phyloP scores from a whole-genome alignment of 2,888 invertebrate genomes.

The Apodemia duryi region DNA sequence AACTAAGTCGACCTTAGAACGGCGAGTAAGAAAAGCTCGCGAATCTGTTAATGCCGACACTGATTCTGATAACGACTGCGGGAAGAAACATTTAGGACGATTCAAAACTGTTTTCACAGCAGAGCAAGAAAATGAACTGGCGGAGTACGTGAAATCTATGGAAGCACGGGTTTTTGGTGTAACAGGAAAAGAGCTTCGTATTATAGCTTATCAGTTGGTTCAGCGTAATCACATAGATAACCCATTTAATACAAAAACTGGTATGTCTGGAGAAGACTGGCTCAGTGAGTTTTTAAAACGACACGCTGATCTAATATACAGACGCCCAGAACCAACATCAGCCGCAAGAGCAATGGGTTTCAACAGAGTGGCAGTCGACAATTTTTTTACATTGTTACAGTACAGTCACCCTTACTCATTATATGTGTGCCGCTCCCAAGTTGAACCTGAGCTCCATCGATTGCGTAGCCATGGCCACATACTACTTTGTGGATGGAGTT shows the following conservation, averaged over 20 bases:
- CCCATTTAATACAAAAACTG: not conserved
- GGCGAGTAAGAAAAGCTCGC: too few relatives aligned
- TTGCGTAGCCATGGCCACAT: too few relatives aligned
- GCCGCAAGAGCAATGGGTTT: not conserved
- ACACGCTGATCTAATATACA: not conserved
- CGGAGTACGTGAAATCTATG: not conserved
- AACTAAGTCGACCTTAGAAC: too few relatives aligned
- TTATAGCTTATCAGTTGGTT: not conserved
- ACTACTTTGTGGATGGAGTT: too few relatives aligned
- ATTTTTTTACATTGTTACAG: not conserved
- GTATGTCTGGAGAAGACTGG: not conserved
- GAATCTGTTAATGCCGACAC: too few relatives aligned
- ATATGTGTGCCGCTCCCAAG: too few relatives aligned
- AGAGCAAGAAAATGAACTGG: not conserved
- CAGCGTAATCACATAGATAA: not conserved
- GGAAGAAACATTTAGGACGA: too few relatives aligned
- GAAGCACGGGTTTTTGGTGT: not conserved
- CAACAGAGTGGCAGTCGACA: not conserved
- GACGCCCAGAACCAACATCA: not conserved
- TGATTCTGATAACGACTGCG: too few relatives aligned
- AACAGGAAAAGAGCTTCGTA: slow-evolving; percentile 1
- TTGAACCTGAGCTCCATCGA: too few relatives aligned
- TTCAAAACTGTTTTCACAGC: not conserved
- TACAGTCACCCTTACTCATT: too few relatives aligned
- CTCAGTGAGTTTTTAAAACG: not conserved